phyloP scores from a whole-genome alignment of 1,140 invertebrate species.

The Anagrus nilaparvatae region DNA sequence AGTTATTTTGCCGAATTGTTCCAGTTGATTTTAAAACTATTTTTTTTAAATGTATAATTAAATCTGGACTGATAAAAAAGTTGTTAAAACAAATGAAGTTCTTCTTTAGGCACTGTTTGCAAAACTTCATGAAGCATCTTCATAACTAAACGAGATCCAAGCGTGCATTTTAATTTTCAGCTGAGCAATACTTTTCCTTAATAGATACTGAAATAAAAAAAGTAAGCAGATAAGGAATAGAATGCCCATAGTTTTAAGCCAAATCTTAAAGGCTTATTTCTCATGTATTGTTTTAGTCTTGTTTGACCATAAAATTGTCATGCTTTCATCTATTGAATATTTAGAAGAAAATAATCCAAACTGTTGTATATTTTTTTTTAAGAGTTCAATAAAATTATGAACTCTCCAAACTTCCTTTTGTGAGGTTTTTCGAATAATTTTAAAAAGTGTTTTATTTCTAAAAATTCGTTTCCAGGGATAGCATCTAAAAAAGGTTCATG shows the following conservation, averaged over 20 bases:
- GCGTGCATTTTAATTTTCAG: constrained; percentile 1
- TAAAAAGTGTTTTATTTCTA: no score
- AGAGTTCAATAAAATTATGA: background rate
- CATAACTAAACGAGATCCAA: constrained; percentile 5
- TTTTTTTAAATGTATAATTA: constrained; percentile 11
- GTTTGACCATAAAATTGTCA: background rate
- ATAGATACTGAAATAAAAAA: constrained; percentile 1
- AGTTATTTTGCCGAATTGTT: constrained; percentile 8
- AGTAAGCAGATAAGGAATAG: background rate
- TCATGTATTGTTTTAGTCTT: background rate
- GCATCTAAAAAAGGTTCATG: no score
- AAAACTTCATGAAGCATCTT: constrained; percentile 1
- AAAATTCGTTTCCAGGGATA: no score
- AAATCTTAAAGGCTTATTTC: background rate
- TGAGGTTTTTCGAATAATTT: no score
- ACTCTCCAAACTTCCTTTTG: constrained; percentile 2
- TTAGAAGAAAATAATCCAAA: background rate
- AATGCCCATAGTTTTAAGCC: background rate
- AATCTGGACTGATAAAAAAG: constrained; percentile 12
- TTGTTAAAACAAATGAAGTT: constrained; percentile 12
- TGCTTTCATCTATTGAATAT: background rate
- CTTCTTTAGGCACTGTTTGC: no score
- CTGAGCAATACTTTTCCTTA: background rate
- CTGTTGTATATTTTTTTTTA: background rate
- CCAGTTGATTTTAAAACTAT: constrained; percentile 10